Conservation (phyloP, 2,797 vertebrate species). For the Labroides dimidiatus region DNA sequence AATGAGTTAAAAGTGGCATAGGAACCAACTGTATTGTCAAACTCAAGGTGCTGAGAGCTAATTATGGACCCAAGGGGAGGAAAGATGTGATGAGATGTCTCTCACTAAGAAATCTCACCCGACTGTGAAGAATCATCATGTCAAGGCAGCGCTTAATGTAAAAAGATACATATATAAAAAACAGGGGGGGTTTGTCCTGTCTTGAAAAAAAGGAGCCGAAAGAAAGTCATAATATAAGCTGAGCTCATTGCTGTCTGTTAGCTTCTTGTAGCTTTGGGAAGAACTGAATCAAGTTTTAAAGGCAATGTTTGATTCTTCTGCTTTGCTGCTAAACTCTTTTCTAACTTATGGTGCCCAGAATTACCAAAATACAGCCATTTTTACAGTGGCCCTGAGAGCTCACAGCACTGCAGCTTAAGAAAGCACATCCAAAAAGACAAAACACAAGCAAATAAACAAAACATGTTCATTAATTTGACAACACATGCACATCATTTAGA, state of each 20-base stretch:
- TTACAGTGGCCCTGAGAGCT: too few species aligned
- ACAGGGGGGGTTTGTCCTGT: not conserved
- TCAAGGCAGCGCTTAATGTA: not conserved
- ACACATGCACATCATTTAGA: too few species aligned
- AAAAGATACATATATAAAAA: constrained; percentile 12
- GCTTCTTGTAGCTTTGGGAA: not conserved
- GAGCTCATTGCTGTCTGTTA: not conserved
- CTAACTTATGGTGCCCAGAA: too few species aligned
- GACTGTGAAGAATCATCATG: constrained; percentile 13
- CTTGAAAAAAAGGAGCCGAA: not conserved
- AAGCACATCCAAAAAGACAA: too few species aligned
- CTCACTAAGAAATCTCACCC: constrained; percentile 17
- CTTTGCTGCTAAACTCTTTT: not conserved
- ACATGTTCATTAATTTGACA: too few species aligned
- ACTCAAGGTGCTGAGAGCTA: constrained; percentile 60
- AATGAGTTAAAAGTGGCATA: constrained; percentile 51
- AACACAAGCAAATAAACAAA: too few species aligned
- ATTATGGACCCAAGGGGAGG: constrained; percentile 59
- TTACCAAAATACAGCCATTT: too few species aligned
- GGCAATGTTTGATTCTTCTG: too few species aligned
- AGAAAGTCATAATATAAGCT: not conserved
- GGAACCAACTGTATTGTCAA: constrained; percentile 60
- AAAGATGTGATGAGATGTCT: constrained; percentile 22
- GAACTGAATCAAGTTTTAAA: constrained; percentile 7
- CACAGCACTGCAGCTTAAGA: too few species aligned